A percentile compares a stretch with the other conserved stretches of the same genome.
These are phyloP conservation scores for Erythrolamprus reginae DNA, from an alignment of 2,113 vertebrate genomes.

Conservation along the genomic window DNA sequence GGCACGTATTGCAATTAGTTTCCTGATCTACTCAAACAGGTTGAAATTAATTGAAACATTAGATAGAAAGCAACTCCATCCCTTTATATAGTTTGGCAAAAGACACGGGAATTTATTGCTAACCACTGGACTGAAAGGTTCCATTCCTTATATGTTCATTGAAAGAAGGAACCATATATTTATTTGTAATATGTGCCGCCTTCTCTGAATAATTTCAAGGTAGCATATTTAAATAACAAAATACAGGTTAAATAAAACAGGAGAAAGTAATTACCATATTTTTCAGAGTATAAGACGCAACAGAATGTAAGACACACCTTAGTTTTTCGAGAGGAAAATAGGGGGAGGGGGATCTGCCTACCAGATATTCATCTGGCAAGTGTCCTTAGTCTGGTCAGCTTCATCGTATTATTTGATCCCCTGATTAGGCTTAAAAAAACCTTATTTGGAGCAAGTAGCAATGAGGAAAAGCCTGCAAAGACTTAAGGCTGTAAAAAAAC, in stretches of 20 bases:
- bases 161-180: neutral
- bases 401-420: too few relatives aligned
- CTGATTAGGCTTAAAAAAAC: too few relatives aligned
- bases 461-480: too few relatives aligned
- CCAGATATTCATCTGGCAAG: too few relatives aligned
- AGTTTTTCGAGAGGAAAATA: too few relatives aligned
- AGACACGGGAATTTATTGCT: neutral
- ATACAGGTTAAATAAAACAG: neutral
- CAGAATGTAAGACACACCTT: too few relatives aligned
- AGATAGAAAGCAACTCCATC: neutral
- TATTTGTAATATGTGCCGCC: neutral
- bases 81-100: neutral
- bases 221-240: neutral
- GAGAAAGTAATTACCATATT: neutral
- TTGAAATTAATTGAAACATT: neutral
- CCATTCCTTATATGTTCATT: too few relatives aligned
- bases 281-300: too few relatives aligned
- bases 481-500: too few relatives aligned
- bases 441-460: too few relatives aligned
- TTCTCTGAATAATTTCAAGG: neutral
- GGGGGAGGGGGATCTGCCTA: too few relatives aligned
- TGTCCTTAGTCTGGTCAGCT: too few relatives aligned
- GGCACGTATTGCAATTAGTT: constrained; percentile 80
- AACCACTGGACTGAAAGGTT: neutral
- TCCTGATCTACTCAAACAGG: constrained; percentile 74